Conservation (phyloP, 2,113 vertebrate genomes). For the Psephotus haematonotus region DNA sequence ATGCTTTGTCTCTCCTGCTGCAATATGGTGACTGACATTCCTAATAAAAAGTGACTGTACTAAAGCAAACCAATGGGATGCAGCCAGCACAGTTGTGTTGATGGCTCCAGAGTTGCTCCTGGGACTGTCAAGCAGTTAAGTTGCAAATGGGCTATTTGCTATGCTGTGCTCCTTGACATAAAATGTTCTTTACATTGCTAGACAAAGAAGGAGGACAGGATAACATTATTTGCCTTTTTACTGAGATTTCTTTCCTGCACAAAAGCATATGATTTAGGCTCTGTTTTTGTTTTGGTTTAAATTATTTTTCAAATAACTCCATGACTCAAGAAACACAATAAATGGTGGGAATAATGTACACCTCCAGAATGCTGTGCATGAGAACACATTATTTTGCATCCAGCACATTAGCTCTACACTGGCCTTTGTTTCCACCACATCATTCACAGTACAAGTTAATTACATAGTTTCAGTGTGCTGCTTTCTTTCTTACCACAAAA, state of each 20-base stretch:
- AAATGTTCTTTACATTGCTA: neutral
- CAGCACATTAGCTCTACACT: neutral
- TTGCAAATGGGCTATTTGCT: neutral
- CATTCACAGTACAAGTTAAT: slow-evolving; percentile 50
- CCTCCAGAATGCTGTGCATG: neutral
- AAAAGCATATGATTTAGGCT: neutral
- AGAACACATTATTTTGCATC: slow-evolving; percentile 40
- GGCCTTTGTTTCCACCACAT: slow-evolving; percentile 44
- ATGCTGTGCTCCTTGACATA: neutral
- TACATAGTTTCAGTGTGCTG: slow-evolving; percentile 5
- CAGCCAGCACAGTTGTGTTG: neutral
- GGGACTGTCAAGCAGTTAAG: slow-evolving; percentile 7
- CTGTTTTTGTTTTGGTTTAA: slow-evolving; percentile 25
- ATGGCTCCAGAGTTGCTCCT: neutral
- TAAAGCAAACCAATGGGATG: neutral
- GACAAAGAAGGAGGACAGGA: neutral
- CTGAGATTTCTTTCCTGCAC: neutral
- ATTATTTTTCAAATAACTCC: slow-evolving; percentile 20
- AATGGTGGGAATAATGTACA: slow-evolving; percentile 2
- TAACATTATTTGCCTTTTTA: neutral
- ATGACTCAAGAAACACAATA: slow-evolving; percentile 16
- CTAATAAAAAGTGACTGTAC: slow-evolving; percentile 15
- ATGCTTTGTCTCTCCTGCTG: neutral
- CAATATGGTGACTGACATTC: neutral
- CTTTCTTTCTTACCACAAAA: slow-evolving; percentile 28